Conservation (phyloP, 2,888 invertebrate species). For the Caenorhabditis wallacei region DNA sequence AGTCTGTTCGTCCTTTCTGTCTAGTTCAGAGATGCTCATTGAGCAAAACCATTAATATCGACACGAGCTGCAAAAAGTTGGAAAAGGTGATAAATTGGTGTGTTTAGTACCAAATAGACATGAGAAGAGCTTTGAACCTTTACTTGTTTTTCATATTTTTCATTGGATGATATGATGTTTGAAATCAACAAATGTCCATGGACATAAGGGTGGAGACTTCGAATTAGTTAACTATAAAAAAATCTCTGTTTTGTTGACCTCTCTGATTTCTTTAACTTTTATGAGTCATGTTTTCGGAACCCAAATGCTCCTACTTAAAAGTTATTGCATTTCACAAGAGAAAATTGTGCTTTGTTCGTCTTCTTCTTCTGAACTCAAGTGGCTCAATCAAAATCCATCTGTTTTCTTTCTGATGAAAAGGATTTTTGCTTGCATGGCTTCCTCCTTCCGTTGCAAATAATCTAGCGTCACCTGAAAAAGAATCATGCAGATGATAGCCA, state of each 20-base stretch:
- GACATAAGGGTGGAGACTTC: background rate
- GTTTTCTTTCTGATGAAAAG: constrained; percentile 2
- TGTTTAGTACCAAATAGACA: constrained; percentile 6
- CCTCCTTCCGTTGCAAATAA: constrained; percentile 29
- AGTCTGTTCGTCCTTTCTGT: constrained; percentile 1
- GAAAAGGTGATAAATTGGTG: constrained; percentile 22
- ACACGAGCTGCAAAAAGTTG: constrained; percentile 14
- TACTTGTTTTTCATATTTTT: constrained; percentile 28
- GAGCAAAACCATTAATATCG: constrained; percentile 18
- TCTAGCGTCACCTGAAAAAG: constrained; percentile 17
- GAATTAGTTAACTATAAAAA: constrained; percentile 23
- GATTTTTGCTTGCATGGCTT: constrained; percentile 35
- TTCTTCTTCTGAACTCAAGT: constrained; percentile 4
- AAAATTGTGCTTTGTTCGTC: constrained; percentile 32
- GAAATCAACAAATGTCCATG: constrained; percentile 6
- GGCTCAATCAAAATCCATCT: constrained; percentile 22
- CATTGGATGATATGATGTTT: constrained; percentile 36
- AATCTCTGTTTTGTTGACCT: constrained; percentile 29
- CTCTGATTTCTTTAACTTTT: constrained; percentile 3
- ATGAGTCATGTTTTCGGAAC: constrained; percentile 20
- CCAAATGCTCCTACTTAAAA: constrained; percentile 15
- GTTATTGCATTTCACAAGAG: constrained; percentile 23
- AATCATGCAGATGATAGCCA: constrained; percentile 12
- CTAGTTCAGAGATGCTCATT: background rate
- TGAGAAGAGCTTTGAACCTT: constrained; percentile 39